Evolutionary conservation across 2,888 invertebrate genomes (phyloP).

Genomic region (Catocala nupta): DNA sequence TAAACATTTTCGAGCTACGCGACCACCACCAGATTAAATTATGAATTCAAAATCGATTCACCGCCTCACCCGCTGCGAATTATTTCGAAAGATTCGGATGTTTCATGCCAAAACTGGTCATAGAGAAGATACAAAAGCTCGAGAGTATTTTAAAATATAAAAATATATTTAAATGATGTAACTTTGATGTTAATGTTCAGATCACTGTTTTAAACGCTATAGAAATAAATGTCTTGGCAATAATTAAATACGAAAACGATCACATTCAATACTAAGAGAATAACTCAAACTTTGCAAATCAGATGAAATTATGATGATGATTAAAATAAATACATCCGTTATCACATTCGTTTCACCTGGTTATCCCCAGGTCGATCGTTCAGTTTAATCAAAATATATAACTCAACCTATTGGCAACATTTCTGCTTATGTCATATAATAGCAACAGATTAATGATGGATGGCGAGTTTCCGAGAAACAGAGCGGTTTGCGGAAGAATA

Average conservation of each 20-base stretch:
- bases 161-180: too few species aligned
- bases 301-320: too few species aligned
- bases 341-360: constrained; percentile 22
- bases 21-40: constrained; percentile 73
- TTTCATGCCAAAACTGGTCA: constrained; percentile 15
- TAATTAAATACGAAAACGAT: neutral
- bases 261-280: neutral
- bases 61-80: constrained; percentile 65
- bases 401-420: constrained; percentile 37
- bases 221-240: too few species aligned
- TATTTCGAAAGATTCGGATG: constrained; percentile 58
- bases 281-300: neutral
- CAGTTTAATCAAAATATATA: constrained; percentile 41
- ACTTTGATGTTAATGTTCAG: too few species aligned
- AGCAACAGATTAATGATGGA: constrained; percentile 41
- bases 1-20: constrained; percentile 65
- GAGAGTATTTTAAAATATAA: constrained; percentile 10
- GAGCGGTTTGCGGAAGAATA: constrained; percentile 35
- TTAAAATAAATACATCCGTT: constrained; percentile 17
- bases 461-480: constrained; percentile 39
- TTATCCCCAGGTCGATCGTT: constrained; percentile 25
- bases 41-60: constrained; percentile 77
- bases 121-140: constrained; percentile 6
- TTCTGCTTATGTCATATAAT: constrained; percentile 40
- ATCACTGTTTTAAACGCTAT: too few species aligned